Percentiles rank a stretch among this genome's conserved stretches.
These are phyloP conservation scores for Eucidaris tribuloides DNA, from an alignment of 35 echinoderm and acorn worm genomes.

Conservation along the genomic window DNA sequence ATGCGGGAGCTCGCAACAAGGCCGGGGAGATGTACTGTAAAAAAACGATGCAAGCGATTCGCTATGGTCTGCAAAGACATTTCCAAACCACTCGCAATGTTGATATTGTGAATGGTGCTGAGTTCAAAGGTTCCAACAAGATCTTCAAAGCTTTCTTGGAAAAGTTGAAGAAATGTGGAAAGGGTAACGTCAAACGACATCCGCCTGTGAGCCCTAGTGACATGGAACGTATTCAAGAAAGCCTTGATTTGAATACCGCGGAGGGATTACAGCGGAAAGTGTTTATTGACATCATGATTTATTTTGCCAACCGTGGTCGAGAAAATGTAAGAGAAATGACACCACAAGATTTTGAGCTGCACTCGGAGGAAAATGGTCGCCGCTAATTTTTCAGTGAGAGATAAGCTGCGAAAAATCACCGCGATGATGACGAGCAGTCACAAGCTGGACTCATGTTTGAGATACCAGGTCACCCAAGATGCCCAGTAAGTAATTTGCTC, in stretches of 20 bases:
- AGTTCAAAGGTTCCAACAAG: slow-evolving; percentile 26
- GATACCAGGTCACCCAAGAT: slow-evolving; percentile 36
- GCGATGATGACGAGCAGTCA: neutral
- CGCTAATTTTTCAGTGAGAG: neutral
- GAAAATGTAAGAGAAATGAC: slow-evolving; percentile 44
- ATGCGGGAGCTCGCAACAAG: slow-evolving; percentile 15
- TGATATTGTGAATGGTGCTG: slow-evolving; percentile 34
- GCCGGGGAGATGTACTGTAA: slow-evolving; percentile 50
- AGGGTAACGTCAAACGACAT: neutral
- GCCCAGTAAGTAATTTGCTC: slow-evolving; percentile 24
- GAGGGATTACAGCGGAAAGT: slow-evolving; percentile 41
- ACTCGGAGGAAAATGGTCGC: slow-evolving; percentile 6
- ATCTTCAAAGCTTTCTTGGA: slow-evolving; percentile 28
- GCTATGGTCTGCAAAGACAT: slow-evolving; percentile 46
- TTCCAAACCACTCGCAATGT: slow-evolving; percentile 25
- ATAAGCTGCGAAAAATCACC: neutral
- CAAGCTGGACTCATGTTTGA: slow-evolving; percentile 15
- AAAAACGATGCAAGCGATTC: slow-evolving; percentile 55
- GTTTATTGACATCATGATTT: slow-evolving; percentile 40
- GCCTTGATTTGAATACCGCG: slow-evolving; percentile 5
- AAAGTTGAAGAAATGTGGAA: slow-evolving; percentile 13
- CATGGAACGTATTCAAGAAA: neutral
- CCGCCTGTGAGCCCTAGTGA: neutral
- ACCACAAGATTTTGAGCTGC: slow-evolving; percentile 14
- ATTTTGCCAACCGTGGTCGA: slow-evolving; percentile 22